Evolutionary conservation across 2,888 invertebrate genomes (phyloP), one percentile per base, ranked within the genome.

Genomic region (Cylindroiulus punctatus): DNA sequence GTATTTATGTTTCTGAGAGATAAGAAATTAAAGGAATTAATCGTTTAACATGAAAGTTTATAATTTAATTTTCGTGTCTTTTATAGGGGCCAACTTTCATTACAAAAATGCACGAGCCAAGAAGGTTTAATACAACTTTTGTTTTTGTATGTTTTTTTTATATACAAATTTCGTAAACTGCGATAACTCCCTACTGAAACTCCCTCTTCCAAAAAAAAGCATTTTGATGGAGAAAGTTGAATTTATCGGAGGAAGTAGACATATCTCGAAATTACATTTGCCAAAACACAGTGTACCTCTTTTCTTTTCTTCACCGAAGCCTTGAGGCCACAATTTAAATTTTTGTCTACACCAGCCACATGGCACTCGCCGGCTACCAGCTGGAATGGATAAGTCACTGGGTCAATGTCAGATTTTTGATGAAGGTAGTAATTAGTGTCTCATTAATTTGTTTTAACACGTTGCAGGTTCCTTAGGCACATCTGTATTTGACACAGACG

Each of bases 401-500:
- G 30, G n/a, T 40, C n/a, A 82, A 40, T 17, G 30, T 32, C 32
- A n/a, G 3, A 8, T 1, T 10, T 1, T 19, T 19, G n/a, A 32
- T 10, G 81, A 81, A 12, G 26, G 32, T 81, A 81, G 81, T 57
- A 57, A 57, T 57, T 57, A 57, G 57, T 57, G n/a, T n/a, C 57
- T 57, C 57, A 57, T 57, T 57, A 57, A 57, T 57, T 57, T 22
- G 19, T 57, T 57, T 57, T 57, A n/a, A n/a, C 19, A 57, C 19
- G 19, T 57, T 57, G 32, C 89, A 93, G 88, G 93, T 88, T 93
- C 96, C 47, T 91, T 96, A 87, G 95, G 95, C 82, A 95, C 95
- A 0, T 94, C 94, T 40, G 93, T 94, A 86, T 92, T 95, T 89
- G 95, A 95, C 90, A 95, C 95, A 40, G 95, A 96, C 91, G 94